Conservation (phyloP, 2,113 vertebrate genomes). For the Rhipidura dahli region DNA sequence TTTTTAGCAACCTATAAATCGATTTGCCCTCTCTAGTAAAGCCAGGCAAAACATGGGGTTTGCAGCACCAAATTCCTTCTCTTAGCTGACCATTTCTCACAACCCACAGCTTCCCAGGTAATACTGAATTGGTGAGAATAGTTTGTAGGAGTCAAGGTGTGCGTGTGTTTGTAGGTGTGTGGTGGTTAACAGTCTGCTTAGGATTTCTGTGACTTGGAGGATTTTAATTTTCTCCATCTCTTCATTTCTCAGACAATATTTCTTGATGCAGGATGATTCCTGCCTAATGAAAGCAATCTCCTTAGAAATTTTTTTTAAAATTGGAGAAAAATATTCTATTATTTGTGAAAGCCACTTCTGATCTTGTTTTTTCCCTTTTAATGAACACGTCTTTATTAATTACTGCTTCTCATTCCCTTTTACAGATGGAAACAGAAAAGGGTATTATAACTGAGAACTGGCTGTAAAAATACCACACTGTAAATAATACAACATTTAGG, state of each 20-base stretch:
- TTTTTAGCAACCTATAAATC: background rate
- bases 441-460: background rate
- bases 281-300: background rate
- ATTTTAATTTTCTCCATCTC: background rate
- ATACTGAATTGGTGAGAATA: background rate
- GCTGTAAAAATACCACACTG: background rate
- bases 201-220: background rate
- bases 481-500: background rate
- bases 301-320: background rate
- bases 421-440: background rate
- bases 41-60: background rate
- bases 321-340: background rate
- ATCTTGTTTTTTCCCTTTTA: background rate
- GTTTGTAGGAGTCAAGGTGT: background rate
- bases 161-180: too few species aligned
- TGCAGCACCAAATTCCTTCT: background rate
- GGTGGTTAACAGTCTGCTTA: background rate
- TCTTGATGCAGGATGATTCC: background rate
- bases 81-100: background rate
- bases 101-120: background rate
- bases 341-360: background rate
- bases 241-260: background rate
- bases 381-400: background rate
- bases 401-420: background rate
- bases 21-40: background rate